These are phyloP conservation scores for Phaetusa simplex DNA, from an alignment of 2,113 vertebrate species.

Conservation along the genomic window DNA sequence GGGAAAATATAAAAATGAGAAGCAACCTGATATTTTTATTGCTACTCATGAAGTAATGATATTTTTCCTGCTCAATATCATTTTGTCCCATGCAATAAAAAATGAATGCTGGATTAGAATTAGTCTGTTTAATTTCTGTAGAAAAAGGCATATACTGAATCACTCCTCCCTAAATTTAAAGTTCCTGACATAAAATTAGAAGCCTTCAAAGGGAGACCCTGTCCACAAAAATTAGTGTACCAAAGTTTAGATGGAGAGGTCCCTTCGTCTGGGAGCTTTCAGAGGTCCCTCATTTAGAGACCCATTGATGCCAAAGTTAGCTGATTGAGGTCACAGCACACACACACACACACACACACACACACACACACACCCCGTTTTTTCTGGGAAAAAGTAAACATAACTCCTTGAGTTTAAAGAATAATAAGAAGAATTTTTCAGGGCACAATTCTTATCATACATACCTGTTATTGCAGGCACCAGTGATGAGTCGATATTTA, in stretches of 20 bases:
- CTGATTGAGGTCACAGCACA: not conserved
- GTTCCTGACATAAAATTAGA: not conserved
- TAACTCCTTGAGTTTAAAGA: not conserved
- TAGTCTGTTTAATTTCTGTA: not conserved
- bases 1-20: not conserved
- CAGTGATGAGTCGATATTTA: conserved; percentile 87
- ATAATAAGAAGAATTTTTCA: not conserved
- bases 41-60: not conserved
- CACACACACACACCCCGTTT: not conserved
- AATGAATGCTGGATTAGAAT: not conserved
- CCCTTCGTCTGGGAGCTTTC: not conserved
- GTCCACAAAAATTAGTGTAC: not conserved
- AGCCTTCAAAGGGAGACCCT: not conserved
- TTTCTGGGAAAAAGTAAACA: not conserved
- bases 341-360: not conserved
- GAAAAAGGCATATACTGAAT: not conserved
- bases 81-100: not conserved
- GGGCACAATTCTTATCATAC: not conserved
- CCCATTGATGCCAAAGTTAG: accelerated
- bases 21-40: not conserved
- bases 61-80: not conserved
- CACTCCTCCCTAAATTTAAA: not conserved
- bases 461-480: conserved; percentile 93
- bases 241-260: not conserved
- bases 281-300: not conserved